Evolutionary conservation across 1,140 invertebrate genomes (phyloP), one percentile per base, ranked within the genome.

Genomic region (Pogonognathellus flavescens): DNA sequence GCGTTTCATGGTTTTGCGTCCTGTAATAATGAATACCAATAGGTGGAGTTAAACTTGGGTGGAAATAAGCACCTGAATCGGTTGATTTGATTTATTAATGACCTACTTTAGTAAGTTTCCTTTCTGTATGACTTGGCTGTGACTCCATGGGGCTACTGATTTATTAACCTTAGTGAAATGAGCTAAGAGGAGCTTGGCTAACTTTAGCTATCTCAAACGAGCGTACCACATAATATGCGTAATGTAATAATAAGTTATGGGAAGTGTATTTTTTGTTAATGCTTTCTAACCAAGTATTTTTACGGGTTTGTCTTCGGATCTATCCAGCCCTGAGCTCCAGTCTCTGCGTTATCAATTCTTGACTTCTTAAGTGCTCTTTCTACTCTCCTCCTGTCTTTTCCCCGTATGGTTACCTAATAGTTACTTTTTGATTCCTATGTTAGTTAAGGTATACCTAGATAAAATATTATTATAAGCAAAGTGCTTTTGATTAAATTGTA

Each of bases 41-140:
- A 10, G 9, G 59, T 62, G 53, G 10, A 62, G 59, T 62, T 62
- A 18, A 62, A 49, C 16, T 20, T n/a, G 25, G 41, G 16, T 13
- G 1, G n/a, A 31, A 31, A 70, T 25, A 49, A 76, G 70, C 70
- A 76, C 70, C 70, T 76, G 70, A 31, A 76, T 76, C 70, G 70
- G 70, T 50, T 76, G 70, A 76, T 76, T 76, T 76, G 70, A 76
- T 76, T 76, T 76, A 76, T 76, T 76, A 50, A 76, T 76, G 70
- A 76, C 70, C 70, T 76, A 76, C 31, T 76, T 76, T 31, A 76
- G 31, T 76, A 76, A 76, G 70, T 76, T 76, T 49, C 41, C 70
- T 76, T 31, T 76, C 70, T 1, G n/a, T 50, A 66, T 66, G 62
- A 66, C 22, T 66, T 20, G 22, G 25, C 62, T 20, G 62, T 50